These are phyloP conservation scores for Tympanuchus pallidicinctus DNA, from an alignment of 2,113 vertebrate genomes.

Conservation along the genomic window DNA sequence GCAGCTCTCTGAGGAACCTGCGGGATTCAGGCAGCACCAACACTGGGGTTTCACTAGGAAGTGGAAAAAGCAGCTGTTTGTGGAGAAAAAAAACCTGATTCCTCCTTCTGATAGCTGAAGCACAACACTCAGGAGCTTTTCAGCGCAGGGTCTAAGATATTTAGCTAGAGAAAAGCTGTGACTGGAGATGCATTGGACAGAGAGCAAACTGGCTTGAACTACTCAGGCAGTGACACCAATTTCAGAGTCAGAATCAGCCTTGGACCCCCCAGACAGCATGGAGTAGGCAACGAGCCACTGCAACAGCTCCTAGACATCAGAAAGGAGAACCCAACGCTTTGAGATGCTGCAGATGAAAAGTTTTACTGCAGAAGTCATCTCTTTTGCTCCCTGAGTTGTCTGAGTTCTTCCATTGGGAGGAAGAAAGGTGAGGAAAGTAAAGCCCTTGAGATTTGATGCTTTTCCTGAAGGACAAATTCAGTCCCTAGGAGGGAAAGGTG, in stretches of 20 bases:
- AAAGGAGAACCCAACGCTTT: background rate
- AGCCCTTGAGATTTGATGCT: background rate
- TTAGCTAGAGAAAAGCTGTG: background rate
- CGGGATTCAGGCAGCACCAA: background rate
- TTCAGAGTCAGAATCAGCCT: background rate
- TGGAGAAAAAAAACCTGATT: background rate
- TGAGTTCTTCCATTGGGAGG: background rate
- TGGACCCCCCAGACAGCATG: accelerated
- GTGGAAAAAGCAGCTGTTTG: background rate
- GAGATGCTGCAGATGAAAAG: background rate
- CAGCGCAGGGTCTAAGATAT: background rate
- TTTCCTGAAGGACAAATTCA: background rate
- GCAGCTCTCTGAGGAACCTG: background rate
- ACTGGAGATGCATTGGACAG: background rate
- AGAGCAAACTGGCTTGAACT: background rate
- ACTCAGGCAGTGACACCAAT: background rate
- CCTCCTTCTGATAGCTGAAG: background rate
- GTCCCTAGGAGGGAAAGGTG: background rate
- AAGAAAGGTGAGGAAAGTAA: background rate
- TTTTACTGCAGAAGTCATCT: background rate
- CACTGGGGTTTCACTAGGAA: background rate
- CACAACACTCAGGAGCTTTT: background rate
- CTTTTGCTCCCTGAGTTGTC: background rate
- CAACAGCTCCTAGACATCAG: background rate
- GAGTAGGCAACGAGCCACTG: background rate